phyloP scores from a whole-genome alignment of 2,797 vertebrate species.

The Amphiprion clarkii region DNA sequence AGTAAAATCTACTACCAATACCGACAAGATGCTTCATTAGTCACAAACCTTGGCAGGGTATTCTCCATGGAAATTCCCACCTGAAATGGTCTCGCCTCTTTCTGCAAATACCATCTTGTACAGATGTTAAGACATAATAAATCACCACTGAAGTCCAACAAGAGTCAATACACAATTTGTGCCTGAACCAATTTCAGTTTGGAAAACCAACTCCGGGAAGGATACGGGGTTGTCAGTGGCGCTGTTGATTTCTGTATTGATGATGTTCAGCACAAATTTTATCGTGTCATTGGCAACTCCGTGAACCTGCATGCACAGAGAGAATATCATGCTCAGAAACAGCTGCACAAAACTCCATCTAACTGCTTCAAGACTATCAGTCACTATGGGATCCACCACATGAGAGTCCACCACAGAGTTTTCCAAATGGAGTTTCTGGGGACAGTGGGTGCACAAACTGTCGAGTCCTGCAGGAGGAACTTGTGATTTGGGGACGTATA shows the following conservation, averaged over 20 bases:
- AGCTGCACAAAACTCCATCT: neutral
- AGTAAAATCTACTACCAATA: constrained; percentile 11
- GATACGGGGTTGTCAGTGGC: constrained; percentile 99
- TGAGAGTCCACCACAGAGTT: constrained; percentile 1
- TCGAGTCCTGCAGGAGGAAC: constrained; percentile 14
- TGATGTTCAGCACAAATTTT: constrained; percentile 94
- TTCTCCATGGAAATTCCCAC: constrained; percentile 99
- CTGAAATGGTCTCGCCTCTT: constrained; percentile 97
- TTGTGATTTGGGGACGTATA: constrained; percentile 7
- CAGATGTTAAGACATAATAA: constrained; percentile 79
- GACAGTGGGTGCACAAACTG: neutral
- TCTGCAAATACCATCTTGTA: constrained; percentile 97
- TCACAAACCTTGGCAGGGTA: constrained; percentile 93
- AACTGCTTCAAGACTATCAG: neutral
- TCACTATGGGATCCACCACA: neutral
- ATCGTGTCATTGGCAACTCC: constrained; percentile 96
- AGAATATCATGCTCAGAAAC: constrained; percentile 10
- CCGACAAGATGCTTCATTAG: neutral
- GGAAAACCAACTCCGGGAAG: constrained; percentile 65
- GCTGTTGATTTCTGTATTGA: constrained; percentile 97
- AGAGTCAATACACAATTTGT: neutral
- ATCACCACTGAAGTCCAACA: neutral
- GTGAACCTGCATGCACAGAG: constrained; percentile 87
- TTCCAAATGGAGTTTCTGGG: neutral
- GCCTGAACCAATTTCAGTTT: neutral